Evolutionary conservation across 2,888 invertebrate species (phyloP).

Genomic region (Synanthedon vespiformis): DNA sequence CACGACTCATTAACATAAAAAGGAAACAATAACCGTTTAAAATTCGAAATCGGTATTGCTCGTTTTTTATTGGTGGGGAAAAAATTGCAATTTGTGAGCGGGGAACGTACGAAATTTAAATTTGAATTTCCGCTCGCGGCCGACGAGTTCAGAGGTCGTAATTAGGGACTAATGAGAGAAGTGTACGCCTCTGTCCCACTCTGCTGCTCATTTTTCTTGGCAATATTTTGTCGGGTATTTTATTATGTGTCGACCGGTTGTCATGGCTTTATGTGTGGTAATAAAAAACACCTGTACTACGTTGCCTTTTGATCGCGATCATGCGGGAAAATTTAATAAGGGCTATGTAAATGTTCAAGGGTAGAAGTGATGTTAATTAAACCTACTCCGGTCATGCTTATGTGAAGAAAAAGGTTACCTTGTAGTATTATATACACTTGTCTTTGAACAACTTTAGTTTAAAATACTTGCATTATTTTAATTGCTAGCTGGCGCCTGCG

Average conservation of each 20-base stretch:
- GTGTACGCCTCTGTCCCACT: conserved; percentile 27
- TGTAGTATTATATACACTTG: no score
- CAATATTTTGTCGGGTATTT: conserved; percentile 36
- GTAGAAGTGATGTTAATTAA: background rate
- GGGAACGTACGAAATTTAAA: conserved; percentile 52
- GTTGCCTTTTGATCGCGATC: conserved; percentile 31
- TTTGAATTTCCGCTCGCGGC: conserved; percentile 52
- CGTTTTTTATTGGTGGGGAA: conserved; percentile 48
- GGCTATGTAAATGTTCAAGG: background rate
- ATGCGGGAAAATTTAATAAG: conserved; percentile 9
- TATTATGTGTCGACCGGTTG: conserved; percentile 42
- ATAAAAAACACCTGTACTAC: conserved; percentile 10
- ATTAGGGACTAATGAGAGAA: conserved; percentile 65
- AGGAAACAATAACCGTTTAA: conserved; percentile 68
- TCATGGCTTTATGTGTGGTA: conserved; percentile 8
- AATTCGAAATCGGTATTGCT: conserved; percentile 51
- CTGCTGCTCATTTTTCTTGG: conserved; percentile 29
- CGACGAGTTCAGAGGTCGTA: conserved; percentile 29
- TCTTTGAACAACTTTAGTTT: no score
- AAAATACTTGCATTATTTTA: no score
- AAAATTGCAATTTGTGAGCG: conserved; percentile 58
- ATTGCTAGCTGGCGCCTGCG: no score
- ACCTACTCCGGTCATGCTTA: background rate
- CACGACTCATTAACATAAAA: conserved; percentile 66
- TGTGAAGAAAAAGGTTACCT: no score